Base-by-base conservation (phyloP, 2,113 vertebrate species). In the Formicarius rufipectus region DNA sequence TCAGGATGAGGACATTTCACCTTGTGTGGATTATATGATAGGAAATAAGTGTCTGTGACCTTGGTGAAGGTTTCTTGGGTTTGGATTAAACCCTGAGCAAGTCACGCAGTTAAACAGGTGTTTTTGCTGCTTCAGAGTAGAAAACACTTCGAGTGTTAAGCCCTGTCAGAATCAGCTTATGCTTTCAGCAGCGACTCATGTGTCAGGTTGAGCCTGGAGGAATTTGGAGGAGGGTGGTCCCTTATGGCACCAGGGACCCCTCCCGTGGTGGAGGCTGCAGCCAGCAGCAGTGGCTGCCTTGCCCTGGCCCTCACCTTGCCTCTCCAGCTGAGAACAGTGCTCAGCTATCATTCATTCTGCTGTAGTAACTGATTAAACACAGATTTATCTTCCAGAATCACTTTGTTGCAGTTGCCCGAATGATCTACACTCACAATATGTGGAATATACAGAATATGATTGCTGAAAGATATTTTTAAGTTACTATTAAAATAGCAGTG, bases 371-470 rank as follows among this genome's bases (percentile, higher is more conserved):
- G 28, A 11, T 35, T 23, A 85, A 93, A 37, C 8, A 44, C 6
- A 2, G 4, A 14, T 42, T 66, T 69, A 14, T 78, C 40, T 80
- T 76, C 58, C 72, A 53, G 37, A 75, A 60, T 82, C 30, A 3
- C 35, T 68, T 75, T 12, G 14, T 47, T 78, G 52, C 20, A 58
- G 40, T 45, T 53, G 19, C 24, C n/a, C 44, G 7, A 42, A 30
- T 9, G 7, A 13, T 5, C 28, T 0, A 10, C 0, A 5, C 60
- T 81, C 2, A 0, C 37, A 49, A 12, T 37, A 5, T 14, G 33
- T 72, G 27, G n/a, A n/a, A 31, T 47, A 25, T 59, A 31, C 31
- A 25, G 39, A 67, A 33, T 52, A 10, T 19, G 13, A 11, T 42
- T 56, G 39, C 31, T 64, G 78, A 47, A 28, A 23, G 52, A 2